Base-by-base conservation (phyloP, 2,888 invertebrate species). In the Exocentrus adspersus region DNA sequence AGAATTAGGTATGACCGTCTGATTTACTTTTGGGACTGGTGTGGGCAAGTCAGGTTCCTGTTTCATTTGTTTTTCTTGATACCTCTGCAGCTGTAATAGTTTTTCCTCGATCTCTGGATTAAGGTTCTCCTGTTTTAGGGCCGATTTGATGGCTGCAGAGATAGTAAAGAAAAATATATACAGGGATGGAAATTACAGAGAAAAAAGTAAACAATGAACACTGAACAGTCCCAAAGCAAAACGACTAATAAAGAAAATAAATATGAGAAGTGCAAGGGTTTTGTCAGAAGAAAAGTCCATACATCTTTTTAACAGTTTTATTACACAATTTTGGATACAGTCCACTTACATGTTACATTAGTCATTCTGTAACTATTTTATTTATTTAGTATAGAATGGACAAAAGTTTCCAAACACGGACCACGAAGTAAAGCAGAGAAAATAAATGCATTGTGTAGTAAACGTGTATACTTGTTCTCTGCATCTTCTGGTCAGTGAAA, bases 101-200 rank as follows among this genome's bases (percentile, higher is more conserved):
- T 96, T 97, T 77, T 96, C 95, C 80, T 95, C 95, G 69, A 96
- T 93, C 83, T 95, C 95, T 0, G 95, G 95, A 80, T 94, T 93
- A 19, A 95, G 86, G 81, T 94, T 95, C 77, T 95, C 94, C 82
- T 94, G 93, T 82, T 93, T 93, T 65, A 97, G 84, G n/a, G 95
- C 95, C 81, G 93, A 94, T 82, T 93, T 92, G 74, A 97, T 95
- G 10, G 95, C 95, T 95, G 85, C 59, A 68, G 66, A 63, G 52
- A 46, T 57, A 46, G 45, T 43, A 58, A 58, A 64, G 66, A 54
- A 63, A 64, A 66, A 28, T 65, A 64, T 65, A 73, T 46, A 69
- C 54, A 54, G 65, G 73, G 65, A 58, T 65, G 68, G 72, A 70
- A 61, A 57, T 67, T 67, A 66, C 65, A 58, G 42, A 64, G 43